A percentile compares a stretch with the other conserved stretches of the same genome.
Evolutionary conservation across 2,113 vertebrate genomes (phyloP).

Genomic region (Forbesichthys papilliferus): DNA sequence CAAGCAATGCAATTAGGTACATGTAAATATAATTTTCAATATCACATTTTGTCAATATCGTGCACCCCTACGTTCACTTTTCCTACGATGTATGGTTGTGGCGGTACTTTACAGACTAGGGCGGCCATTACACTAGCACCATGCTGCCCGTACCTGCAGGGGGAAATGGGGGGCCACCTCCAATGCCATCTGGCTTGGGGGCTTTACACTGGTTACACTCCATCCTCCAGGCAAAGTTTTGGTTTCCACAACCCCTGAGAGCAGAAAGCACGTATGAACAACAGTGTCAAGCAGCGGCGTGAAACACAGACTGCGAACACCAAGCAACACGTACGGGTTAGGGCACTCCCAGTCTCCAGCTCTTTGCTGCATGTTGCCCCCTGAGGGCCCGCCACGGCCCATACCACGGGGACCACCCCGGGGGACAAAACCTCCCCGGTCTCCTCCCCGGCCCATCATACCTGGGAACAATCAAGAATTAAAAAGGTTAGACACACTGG

Average conservation of each 20-base stretch:
- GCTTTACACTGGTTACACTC: slow-evolving; percentile 99
- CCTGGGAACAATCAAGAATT: slow-evolving; percentile 33
- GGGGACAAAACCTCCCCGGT: slow-evolving; percentile 85
- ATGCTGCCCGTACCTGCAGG: slow-evolving; percentile 79
- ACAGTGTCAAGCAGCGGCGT: background rate
- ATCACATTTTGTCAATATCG: too few relatives aligned
- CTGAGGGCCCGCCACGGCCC: slow-evolving; percentile 83
- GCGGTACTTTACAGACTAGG: background rate
- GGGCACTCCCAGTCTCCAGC: slow-evolving; percentile 98
- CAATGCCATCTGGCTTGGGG: slow-evolving; percentile 91
- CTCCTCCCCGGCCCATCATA: slow-evolving; percentile 80
- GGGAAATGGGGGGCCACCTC: slow-evolving; percentile 87
- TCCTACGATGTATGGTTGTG: background rate
- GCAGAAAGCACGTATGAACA: background rate
- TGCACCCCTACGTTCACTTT: background rate
- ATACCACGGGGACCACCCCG: slow-evolving; percentile 84
- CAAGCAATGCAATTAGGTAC: background rate
- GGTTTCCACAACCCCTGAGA: slow-evolving; percentile 92
- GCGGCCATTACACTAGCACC: slow-evolving; percentile 13
- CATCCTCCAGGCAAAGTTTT: slow-evolving; percentile 98
- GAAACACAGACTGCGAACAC: background rate
- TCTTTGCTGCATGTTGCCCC: slow-evolving; percentile 93
- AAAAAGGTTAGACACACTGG: background rate
- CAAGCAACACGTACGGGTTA: slow-evolving; percentile 84
- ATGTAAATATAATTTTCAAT: background rate